Evolutionary conservation across 2,797 vertebrate genomes (phyloP).

Genomic region (Malacoraja senta): DNA sequence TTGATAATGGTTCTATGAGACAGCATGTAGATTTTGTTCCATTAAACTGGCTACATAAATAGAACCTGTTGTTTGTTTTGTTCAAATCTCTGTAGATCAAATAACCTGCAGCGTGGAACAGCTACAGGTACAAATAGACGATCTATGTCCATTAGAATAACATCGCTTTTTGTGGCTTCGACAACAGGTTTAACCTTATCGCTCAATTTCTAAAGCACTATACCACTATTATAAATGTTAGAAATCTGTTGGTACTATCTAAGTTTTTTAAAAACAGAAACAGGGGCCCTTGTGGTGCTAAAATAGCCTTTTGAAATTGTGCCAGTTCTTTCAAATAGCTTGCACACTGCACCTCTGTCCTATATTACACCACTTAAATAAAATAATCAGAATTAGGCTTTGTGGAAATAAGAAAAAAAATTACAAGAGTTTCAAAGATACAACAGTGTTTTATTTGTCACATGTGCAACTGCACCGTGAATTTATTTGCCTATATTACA

Average conservation of each 20-base stretch:
- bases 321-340: neutral
- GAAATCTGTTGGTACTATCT: neutral
- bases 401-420: neutral
- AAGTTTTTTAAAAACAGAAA: neutral
- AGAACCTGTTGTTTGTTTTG: neutral
- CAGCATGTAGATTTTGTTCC: too few relatives aligned
- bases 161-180: neutral
- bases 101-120: neutral
- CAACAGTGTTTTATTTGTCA: too few relatives aligned
- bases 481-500: too few relatives aligned
- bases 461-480: too few relatives aligned
- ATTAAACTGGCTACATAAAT: too few relatives aligned
- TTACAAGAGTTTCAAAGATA: neutral
- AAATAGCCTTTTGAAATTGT: neutral
- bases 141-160: neutral
- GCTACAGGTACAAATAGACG: neutral
- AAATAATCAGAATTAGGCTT: neutral
- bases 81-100: neutral
- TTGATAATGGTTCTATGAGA: too few relatives aligned
- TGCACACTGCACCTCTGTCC: neutral
- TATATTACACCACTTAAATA: neutral
- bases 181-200: neutral
- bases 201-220: neutral
- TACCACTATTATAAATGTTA: neutral
- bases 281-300: too few relatives aligned